A percentile compares a stretch with the other conserved stretches of the same genome.
These are phyloP conservation scores for Phylloscopus trochilus DNA, from an alignment of 2,113 vertebrate species.

Conservation along the genomic window DNA sequence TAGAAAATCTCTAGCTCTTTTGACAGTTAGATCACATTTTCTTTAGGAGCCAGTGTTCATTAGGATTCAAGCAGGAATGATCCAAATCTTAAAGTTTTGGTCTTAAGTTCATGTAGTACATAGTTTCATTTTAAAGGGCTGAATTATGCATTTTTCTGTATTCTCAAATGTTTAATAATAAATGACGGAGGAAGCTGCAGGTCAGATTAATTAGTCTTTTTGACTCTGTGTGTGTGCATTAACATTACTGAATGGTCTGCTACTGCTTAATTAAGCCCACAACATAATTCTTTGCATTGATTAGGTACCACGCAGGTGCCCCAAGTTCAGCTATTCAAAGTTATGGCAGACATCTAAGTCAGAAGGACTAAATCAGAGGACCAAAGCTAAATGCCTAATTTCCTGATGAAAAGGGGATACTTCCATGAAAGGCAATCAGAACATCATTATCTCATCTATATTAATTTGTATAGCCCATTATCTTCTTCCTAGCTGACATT, in stretches of 20 bases:
- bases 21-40: background rate
- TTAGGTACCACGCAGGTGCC: background rate
- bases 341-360: background rate
- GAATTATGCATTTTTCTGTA: background rate
- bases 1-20: background rate
- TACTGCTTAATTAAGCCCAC: constrained; percentile 55
- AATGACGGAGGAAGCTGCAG: constrained; percentile 39
- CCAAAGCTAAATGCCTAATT: background rate
- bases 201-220: constrained; percentile 53
- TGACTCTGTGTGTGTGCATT: background rate
- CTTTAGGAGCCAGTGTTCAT: background rate
- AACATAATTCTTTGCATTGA: constrained; percentile 45
- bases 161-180: constrained; percentile 64
- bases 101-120: background rate
- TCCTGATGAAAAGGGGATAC: background rate
- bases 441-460: background rate
- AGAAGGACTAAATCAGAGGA: background rate
- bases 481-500: background rate
- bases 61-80: background rate
- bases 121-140: background rate
- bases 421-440: background rate
- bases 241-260: constrained; percentile 46
- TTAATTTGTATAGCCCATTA: constrained; percentile 11
- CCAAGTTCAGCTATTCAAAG: background rate
- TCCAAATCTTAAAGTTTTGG: background rate